These are phyloP conservation scores for Volucella inanis DNA, from an alignment of 2,888 invertebrate genomes.

Conservation along the genomic window DNA sequence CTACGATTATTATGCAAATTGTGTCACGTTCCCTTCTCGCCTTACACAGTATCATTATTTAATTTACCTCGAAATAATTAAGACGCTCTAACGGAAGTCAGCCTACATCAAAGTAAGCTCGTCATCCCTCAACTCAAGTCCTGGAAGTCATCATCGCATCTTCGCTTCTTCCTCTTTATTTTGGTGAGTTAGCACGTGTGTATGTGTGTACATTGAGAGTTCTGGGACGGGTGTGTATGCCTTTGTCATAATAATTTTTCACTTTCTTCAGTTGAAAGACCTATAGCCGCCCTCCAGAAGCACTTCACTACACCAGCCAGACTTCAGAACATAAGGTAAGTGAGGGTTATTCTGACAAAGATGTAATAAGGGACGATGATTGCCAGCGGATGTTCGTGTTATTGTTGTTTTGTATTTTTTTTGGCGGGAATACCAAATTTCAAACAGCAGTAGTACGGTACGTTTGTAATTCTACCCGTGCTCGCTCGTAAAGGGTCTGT, in stretches of 20 bases:
- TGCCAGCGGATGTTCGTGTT: conserved; percentile 64
- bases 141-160: conserved; percentile 32
- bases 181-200: conserved; percentile 13
- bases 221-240: conserved; percentile 21
- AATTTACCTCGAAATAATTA: conserved; percentile 84
- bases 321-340: conserved; percentile 13
- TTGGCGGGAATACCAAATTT: conserved; percentile 52
- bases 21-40: conserved; percentile 76
- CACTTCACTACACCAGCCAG: background rate
- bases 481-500: background rate
- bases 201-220: background rate
- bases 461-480: conserved; percentile 34
- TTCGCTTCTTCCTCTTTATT: conserved; percentile 3
- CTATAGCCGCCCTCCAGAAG: conserved; percentile 3
- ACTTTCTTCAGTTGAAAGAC: conserved; percentile 54
- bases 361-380: conserved; percentile 63
- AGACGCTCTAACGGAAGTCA: conserved; percentile 69
- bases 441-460: background rate
- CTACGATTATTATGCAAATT: conserved; percentile 73
- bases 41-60: conserved; percentile 83
- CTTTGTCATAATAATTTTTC: conserved; percentile 70
- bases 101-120: conserved; percentile 60
- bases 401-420: conserved; percentile 33
- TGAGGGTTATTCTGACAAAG: conserved; percentile 51
- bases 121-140: conserved; percentile 39